These are phyloP conservation scores for Beris chalybata DNA, from an alignment of 2,888 invertebrate species.

Conservation along the genomic window DNA sequence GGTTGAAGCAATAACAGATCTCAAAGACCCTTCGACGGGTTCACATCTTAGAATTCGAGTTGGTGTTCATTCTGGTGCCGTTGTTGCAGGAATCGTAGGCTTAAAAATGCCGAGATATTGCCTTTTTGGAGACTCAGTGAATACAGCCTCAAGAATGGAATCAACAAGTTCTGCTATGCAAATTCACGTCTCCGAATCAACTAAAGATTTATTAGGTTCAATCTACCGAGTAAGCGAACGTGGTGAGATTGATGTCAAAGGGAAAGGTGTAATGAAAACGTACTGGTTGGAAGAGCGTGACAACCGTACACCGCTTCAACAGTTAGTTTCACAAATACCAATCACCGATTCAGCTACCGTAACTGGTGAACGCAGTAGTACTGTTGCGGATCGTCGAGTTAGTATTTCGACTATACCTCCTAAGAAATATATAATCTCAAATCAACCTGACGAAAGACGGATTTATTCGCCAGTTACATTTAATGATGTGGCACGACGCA, in stretches of 20 bases:
- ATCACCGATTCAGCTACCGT: conserved; percentile 38
- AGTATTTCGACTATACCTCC: conserved; percentile 36
- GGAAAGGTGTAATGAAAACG: conserved; percentile 89
- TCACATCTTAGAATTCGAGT: conserved; percentile 81
- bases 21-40: conserved; percentile 91
- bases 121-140: conserved; percentile 85
- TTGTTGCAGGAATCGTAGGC: conserved; percentile 92
- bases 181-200: conserved; percentile 92
- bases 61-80: conserved; percentile 88
- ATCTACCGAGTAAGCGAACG: conserved; percentile 76
- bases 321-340: conserved; percentile 35
- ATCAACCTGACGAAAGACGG: conserved; percentile 64
- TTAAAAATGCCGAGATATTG: conserved; percentile 80
- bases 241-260: conserved; percentile 87
- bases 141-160: conserved; percentile 91
- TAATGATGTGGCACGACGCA: conserved; percentile 78
- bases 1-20: conserved; percentile 88
- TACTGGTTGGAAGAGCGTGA: conserved; percentile 82
- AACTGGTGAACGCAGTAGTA: conserved; percentile 16
- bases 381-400: conserved; percentile 47
- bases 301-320: conserved; percentile 61
- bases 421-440: conserved; percentile 1
- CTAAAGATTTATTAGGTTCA: conserved; percentile 72
- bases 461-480: conserved; percentile 85
- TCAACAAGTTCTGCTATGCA: conserved; percentile 91